phyloP scores from a whole-genome alignment of 2,888 invertebrate genomes.

The Epirrhoe alternata region DNA sequence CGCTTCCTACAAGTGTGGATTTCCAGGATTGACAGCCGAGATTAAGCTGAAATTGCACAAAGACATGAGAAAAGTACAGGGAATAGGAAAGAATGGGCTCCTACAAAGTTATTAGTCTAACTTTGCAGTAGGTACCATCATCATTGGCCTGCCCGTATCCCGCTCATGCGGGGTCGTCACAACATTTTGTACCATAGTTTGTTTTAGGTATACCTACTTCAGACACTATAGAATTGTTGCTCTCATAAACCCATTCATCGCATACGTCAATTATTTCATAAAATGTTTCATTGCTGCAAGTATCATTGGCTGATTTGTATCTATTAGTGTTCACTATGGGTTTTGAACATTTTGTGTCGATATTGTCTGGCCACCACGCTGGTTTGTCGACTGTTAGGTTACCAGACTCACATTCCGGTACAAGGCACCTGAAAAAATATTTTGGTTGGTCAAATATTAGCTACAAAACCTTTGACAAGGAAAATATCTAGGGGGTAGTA shows the following conservation, averaged over 20 bases:
- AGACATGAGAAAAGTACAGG: not conserved
- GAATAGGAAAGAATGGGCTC: no score
- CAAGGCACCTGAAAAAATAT: slow-evolving; percentile 59
- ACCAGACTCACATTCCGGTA: slow-evolving; percentile 65
- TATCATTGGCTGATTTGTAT: slow-evolving; percentile 50
- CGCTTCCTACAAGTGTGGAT: slow-evolving; percentile 80
- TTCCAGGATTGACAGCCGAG: slow-evolving; percentile 79
- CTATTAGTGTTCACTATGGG: slow-evolving; percentile 55
- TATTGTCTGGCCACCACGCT: slow-evolving; percentile 66
- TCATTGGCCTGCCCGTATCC: no score
- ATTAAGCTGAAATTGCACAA: slow-evolving; percentile 59
- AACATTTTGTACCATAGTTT: no score
- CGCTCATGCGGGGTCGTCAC: no score
- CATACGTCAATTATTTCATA: slow-evolving; percentile 59
- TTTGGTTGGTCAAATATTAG: not conserved
- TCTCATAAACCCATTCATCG: slow-evolving; percentile 70
- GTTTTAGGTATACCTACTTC: slow-evolving; percentile 53
- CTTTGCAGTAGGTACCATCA: no score
- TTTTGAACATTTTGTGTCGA: slow-evolving; percentile 61
- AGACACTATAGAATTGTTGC: slow-evolving; percentile 66
- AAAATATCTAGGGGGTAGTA: not conserved
- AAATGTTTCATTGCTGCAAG: slow-evolving; percentile 63
- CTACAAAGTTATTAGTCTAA: no score
- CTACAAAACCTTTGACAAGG: not conserved
- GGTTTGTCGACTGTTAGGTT: slow-evolving; percentile 54